Evolutionary conservation across 2,888 invertebrate genomes (phyloP).

Genomic region (Campaea margaritaria): DNA sequence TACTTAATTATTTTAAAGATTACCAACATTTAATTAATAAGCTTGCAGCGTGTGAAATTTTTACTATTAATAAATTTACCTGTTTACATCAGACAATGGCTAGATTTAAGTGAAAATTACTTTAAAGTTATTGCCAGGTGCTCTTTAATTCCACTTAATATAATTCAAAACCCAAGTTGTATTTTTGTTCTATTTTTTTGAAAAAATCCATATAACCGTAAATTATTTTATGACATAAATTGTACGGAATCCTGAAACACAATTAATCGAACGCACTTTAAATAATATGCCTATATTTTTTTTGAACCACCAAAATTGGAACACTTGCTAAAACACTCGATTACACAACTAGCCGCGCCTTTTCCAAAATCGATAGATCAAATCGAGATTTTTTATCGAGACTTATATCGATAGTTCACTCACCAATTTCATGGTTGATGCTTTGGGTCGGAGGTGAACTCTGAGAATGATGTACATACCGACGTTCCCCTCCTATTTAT

Average conservation of each 20-base stretch:
- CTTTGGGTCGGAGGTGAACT: slow-evolving; percentile 71
- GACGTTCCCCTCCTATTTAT: slow-evolving; percentile 67
- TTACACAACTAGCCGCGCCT: slow-evolving; percentile 32
- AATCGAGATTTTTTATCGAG: slow-evolving; percentile 20
- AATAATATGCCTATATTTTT: background rate
- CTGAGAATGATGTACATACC: slow-evolving; percentile 65
- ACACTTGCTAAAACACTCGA: slow-evolving; percentile 29
- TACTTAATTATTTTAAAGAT: background rate
- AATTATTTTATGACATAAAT: background rate
- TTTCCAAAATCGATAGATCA: slow-evolving; percentile 17
- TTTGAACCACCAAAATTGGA: slow-evolving; percentile 15
- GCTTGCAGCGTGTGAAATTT: slow-evolving; percentile 11
- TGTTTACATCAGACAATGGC: background rate
- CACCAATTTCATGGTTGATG: slow-evolving; percentile 75
- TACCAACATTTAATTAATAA: background rate
- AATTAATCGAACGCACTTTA: slow-evolving; percentile 17
- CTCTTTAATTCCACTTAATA: too few species aligned
- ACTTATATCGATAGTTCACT: slow-evolving; percentile 50
- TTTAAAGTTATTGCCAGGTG: background rate
- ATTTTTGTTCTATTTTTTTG: background rate
- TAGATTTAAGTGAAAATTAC: background rate
- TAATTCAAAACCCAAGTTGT: too few species aligned
- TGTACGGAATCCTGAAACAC: slow-evolving; percentile 15
- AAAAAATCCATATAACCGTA: background rate
- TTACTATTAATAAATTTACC: slow-evolving; percentile 1